These are phyloP conservation scores for Epizoanthus scotinus DNA, from an alignment of 92 coral and sea anemone genomes.

Conservation along the genomic window DNA sequence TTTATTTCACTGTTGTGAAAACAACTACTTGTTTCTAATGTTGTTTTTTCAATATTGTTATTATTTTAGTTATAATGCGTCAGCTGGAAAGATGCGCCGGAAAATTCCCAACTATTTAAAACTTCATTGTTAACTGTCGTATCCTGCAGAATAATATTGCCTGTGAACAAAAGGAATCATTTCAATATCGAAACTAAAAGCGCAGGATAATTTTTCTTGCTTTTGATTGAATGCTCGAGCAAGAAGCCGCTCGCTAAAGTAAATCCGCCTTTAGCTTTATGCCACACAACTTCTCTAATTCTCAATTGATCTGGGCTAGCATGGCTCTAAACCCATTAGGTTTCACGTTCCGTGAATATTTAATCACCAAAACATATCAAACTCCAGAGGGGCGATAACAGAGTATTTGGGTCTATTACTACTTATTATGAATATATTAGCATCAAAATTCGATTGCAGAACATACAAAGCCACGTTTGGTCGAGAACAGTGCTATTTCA, in stretches of 20 bases:
- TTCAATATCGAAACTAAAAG: not conserved
- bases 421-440: not conserved
- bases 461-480: not conserved
- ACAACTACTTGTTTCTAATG: not conserved
- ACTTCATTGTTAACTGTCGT: slow-evolving; percentile 1
- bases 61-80: not conserved
- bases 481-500: not conserved
- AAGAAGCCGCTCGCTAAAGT: not conserved
- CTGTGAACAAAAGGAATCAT: not conserved
- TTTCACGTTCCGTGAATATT: slow-evolving; percentile 34
- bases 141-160: not conserved
- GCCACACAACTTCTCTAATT: not conserved
- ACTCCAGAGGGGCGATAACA: not conserved
- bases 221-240: not conserved
- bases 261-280: not conserved
- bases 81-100: not conserved
- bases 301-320: not conserved
- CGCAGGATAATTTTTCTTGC: not conserved
- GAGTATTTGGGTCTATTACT: not conserved
- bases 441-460: not conserved
- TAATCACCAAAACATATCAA: slow-evolving; percentile 10
- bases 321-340: not conserved
- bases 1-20: not conserved
- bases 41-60: not conserved
- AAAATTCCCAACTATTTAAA: not conserved